Evolutionary conservation across 2,113 vertebrate genomes (phyloP), one percentile per base, ranked within the genome.

Genomic region (Pangasianodon hypophthalmus): DNA sequence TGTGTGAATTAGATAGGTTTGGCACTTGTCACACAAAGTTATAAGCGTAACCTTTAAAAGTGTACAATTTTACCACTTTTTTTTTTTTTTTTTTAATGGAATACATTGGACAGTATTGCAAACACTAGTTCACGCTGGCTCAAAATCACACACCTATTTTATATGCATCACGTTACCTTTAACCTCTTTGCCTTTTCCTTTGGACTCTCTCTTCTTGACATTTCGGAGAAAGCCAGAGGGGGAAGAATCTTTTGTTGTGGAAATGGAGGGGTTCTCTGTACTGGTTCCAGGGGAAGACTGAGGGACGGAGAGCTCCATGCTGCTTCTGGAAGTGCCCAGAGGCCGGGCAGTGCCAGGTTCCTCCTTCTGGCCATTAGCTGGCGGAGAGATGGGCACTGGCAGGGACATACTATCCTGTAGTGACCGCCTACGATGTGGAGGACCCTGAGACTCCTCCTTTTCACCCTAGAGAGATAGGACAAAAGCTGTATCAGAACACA

Each of bases 181-280:
- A 77, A 90, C 46, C 60, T 96, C 96, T 94, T 96, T 97, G 87
- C 95, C 92, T 94, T 97, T 98, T 84, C 96, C 96, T 95, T 98
- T 98, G 84, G 95, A 94, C 93, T 98, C 97, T 92, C 93, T 96
- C 93, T 96, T 97, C 92, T 97, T 98, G 54, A 95, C 92, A 52
- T 92, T 97, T 82, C 93, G 96, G 92, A 94, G 92, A 77, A 96
- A 94, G 29, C 95, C 96, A 56, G 95, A 94, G 88, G 97, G 96
- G 91, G 96, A 97, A 73, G 91, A 90, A 90, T 97, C 96, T 93
- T 96, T 96, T 81, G 94, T 93, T 81, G 95, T 88, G 24, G 96
- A 96, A 90, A 91, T 90, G 91, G 94, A n/a, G 8, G 92, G 93
- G 89, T 93, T 94, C 86, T 95, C 93, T 50, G 92, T 92, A 87